Evolutionary conservation across 2,113 vertebrate species (phyloP).

Genomic region (Hippocampus comes): DNA sequence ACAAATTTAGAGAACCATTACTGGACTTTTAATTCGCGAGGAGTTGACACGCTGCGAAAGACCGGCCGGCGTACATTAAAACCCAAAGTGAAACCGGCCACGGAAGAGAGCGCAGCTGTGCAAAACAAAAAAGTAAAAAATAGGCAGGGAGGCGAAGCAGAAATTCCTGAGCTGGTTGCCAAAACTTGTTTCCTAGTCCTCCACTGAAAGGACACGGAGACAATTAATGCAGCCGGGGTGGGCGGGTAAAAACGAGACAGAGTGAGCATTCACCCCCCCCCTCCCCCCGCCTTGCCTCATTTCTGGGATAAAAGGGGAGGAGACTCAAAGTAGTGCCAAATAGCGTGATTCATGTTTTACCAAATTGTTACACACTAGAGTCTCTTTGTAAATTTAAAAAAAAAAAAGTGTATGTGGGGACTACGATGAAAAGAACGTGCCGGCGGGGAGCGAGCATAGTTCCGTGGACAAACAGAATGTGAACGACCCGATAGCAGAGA

Average conservation of each 20-base stretch:
- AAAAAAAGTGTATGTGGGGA: constrained; percentile 5
- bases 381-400: constrained; percentile 1
- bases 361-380: constrained; percentile 4
- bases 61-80: neutral
- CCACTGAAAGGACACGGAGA: constrained; percentile 50
- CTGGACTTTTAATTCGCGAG: neutral
- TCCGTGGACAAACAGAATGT: neutral
- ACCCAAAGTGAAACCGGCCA: constrained; percentile 17
- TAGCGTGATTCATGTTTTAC: constrained; percentile 12
- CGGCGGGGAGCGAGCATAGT: constrained; percentile 50
- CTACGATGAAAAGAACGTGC: constrained; percentile 62
- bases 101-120: constrained; percentile 23
- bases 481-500: constrained; percentile 5
- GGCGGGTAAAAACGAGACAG: constrained; percentile 41
- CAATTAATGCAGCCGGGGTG: constrained; percentile 43
- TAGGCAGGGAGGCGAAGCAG: constrained; percentile 59
- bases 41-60: neutral
- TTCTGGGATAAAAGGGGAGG: constrained; percentile 27
- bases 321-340: constrained; percentile 29
- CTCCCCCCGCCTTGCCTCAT: constrained; percentile 16
- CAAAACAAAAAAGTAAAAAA: constrained; percentile 52
- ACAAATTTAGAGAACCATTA: neutral
- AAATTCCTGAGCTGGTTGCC: constrained; percentile 64
- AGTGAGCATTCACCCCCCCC: constrained; percentile 49
- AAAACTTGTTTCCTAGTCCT: constrained; percentile 55